Conservation (phyloP, 1,140 invertebrate species). For the Spodoptera frugiperda region DNA sequence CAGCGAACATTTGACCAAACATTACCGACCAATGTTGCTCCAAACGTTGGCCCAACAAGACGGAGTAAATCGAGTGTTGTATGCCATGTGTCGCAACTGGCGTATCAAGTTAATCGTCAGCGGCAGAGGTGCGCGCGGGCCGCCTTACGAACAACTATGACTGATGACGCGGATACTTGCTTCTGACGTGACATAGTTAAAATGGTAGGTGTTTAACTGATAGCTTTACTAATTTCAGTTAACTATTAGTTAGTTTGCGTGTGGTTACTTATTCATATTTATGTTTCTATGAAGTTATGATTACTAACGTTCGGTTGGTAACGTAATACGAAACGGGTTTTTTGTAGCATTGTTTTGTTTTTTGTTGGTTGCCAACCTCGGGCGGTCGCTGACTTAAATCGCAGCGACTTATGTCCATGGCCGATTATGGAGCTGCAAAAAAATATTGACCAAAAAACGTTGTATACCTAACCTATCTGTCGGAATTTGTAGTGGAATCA, state of each 20-base stretch:
- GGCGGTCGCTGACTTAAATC: no score
- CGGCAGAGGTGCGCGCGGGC: slow-evolving; percentile 19
- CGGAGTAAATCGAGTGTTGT: slow-evolving; percentile 22
- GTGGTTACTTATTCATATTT: neutral
- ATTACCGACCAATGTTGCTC: neutral
- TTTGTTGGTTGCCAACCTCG: neutral
- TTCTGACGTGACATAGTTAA: slow-evolving; percentile 16
- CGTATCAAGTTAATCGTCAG: slow-evolving; percentile 35
- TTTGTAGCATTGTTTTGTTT: neutral
- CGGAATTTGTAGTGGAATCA: no score
- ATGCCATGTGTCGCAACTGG: slow-evolving; percentile 22
- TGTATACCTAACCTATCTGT: neutral
- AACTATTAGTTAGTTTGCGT: neutral
- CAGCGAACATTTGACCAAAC: slow-evolving; percentile 2
- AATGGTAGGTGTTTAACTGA: slow-evolving; percentile 1
- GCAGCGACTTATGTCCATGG: no score
- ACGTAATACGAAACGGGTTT: slow-evolving; percentile 7
- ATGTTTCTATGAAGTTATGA: neutral
- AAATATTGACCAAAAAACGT: neutral
- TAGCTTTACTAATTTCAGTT: neutral
- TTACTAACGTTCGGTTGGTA: neutral
- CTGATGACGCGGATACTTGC: slow-evolving; percentile 15
- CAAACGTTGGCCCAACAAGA: slow-evolving; percentile 2
- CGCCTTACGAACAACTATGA: slow-evolving; percentile 23
- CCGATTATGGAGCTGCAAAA: neutral